These are phyloP conservation scores for Campoletis sonorensis DNA, from an alignment of 1,140 invertebrate species.

Conservation along the genomic window DNA sequence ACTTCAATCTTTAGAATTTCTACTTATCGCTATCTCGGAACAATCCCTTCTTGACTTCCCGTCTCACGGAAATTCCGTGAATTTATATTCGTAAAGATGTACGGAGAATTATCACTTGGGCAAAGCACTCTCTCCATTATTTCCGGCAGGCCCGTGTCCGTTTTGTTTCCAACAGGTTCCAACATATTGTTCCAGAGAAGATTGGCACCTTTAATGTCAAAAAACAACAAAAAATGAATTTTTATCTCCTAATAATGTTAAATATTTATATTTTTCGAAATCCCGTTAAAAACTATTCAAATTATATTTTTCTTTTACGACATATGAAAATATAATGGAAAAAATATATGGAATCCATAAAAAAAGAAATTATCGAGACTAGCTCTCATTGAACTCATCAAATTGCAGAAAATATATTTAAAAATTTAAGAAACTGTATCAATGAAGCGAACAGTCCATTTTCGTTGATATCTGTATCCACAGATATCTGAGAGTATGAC, in stretches of 20 bases:
- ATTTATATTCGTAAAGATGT: slow-evolving; percentile 83
- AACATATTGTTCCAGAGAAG: slow-evolving; percentile 85
- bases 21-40: slow-evolving; percentile 50
- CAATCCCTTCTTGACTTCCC: slow-evolving; percentile 71
- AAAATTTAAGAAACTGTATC: no score
- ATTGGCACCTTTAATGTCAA: slow-evolving; percentile 79
- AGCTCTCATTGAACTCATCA: no score
- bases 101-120: slow-evolving; percentile 78
- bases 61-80: slow-evolving; percentile 76
- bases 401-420: no score
- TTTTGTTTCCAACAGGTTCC: slow-evolving; percentile 84
- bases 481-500: no score
- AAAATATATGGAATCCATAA: no score
- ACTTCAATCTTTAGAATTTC: background rate
- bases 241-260: background rate
- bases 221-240: background rate
- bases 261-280: background rate
- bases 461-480: no score
- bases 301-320: no score
- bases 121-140: slow-evolving; percentile 81
- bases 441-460: no score
- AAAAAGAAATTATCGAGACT: no score
- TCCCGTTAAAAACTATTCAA: no score
- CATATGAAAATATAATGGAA: no score
- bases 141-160: slow-evolving; percentile 75